Percentiles rank a stretch among this genome's conserved stretches.
Evolutionary conservation across 2,888 invertebrate genomes (phyloP).

Genomic region (Agriopis marginaria): DNA sequence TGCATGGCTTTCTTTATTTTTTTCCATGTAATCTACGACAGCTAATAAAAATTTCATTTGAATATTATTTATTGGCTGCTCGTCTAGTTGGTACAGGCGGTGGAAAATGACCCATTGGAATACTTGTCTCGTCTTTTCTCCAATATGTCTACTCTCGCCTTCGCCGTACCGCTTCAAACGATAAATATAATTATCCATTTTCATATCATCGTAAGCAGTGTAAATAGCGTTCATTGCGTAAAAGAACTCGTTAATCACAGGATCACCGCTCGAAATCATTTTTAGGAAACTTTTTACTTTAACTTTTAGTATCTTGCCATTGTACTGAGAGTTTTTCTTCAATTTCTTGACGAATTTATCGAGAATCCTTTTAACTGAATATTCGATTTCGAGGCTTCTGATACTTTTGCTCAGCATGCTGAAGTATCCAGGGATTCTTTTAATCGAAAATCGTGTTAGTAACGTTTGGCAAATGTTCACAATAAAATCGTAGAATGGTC

Average conservation of each 20-base stretch:
- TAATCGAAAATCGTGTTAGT: slow-evolving; percentile 51
- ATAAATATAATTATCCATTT: slow-evolving; percentile 68
- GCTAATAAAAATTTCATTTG: slow-evolving; percentile 61
- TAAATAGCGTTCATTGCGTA: slow-evolving; percentile 62
- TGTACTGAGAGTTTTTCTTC: slow-evolving; percentile 52
- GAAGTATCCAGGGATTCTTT: slow-evolving; percentile 57
- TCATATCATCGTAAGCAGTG: slow-evolving; percentile 48
- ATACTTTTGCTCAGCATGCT: slow-evolving; percentile 57
- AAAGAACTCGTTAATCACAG: slow-evolving; percentile 59
- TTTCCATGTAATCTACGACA: slow-evolving; percentile 59
- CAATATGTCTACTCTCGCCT: slow-evolving; percentile 50
- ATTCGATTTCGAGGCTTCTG: slow-evolving; percentile 51
- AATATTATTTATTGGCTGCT: slow-evolving; percentile 51
- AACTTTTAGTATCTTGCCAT: slow-evolving; percentile 49
- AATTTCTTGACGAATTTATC: slow-evolving; percentile 55
- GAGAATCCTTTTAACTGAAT: slow-evolving; percentile 55
- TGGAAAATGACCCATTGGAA: slow-evolving; percentile 58
- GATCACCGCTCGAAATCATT: slow-evolving; percentile 53
- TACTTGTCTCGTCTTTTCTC: slow-evolving; percentile 55
- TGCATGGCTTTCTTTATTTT: slow-evolving; percentile 40
- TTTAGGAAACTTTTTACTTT: slow-evolving; percentile 55
- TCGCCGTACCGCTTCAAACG: slow-evolving; percentile 59
- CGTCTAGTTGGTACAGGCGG: slow-evolving; percentile 51
- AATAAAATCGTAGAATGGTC: slow-evolving; percentile 66
- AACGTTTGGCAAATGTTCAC: slow-evolving; percentile 62